phyloP scores from a whole-genome alignment of 2,113 vertebrate species.

The Gymnobelideus leadbeateri region DNA sequence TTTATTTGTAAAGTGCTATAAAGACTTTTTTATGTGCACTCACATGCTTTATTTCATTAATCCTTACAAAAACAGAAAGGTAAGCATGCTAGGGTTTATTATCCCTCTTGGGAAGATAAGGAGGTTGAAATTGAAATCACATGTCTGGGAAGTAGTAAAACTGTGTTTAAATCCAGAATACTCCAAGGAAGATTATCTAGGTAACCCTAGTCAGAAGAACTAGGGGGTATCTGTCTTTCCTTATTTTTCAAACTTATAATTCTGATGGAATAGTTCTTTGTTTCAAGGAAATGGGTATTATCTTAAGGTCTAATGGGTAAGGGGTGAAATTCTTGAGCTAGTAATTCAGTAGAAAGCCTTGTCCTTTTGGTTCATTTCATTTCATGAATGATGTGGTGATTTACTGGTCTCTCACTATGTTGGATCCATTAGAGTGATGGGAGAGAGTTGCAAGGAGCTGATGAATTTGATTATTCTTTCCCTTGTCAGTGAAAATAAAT shows the following conservation, averaged over 20 bases:
- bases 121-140: background rate
- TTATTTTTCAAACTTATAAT: background rate
- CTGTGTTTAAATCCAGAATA: background rate
- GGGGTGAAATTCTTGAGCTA: background rate
- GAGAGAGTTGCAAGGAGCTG: background rate
- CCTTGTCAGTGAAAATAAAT: background rate
- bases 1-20: background rate
- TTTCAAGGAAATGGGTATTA: background rate
- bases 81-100: background rate
- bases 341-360: background rate
- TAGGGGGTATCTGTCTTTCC: background rate
- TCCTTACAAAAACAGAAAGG: background rate
- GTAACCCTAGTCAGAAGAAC: background rate
- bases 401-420: background rate
- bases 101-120: background rate
- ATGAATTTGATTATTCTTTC: background rate
- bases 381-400: background rate
- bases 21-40: background rate
- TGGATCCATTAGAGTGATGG: background rate
- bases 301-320: background rate
- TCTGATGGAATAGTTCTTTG: background rate
- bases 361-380: background rate
- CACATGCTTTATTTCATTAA: background rate
- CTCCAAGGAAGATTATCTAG: background rate
- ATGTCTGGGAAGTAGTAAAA: background rate